phyloP scores from a whole-genome alignment of 2,888 invertebrate genomes.

The Meganola albula region DNA sequence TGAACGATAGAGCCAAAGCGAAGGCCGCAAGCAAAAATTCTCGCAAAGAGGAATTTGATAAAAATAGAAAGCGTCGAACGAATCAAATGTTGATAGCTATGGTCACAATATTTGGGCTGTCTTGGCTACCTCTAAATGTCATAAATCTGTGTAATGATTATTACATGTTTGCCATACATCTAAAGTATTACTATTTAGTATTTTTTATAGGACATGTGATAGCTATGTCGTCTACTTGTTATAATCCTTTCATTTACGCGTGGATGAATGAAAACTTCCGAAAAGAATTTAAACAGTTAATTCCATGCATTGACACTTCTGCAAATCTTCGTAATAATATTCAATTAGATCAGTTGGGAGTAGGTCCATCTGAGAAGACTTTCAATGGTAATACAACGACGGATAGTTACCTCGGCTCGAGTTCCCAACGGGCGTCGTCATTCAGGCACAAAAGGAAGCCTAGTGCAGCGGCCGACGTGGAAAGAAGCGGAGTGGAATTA shows the following conservation, averaged over 20 bases:
- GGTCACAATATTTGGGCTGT: constrained; percentile 97
- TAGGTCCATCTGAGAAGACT: constrained; percentile 80
- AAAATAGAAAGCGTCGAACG: constrained; percentile 92
- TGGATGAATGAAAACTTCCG: constrained; percentile 98
- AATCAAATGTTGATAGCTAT: constrained; percentile 98
- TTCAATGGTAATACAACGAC: constrained; percentile 87
- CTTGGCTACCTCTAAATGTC: constrained; percentile 95
- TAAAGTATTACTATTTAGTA: constrained; percentile 90
- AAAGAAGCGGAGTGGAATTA: constrained; percentile 71
- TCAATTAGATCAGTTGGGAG: constrained; percentile 71
- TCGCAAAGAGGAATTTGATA: constrained; percentile 92
- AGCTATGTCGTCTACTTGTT: constrained; percentile 97
- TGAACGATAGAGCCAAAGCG: constrained; percentile 88
- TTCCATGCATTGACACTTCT: constrained; percentile 80
- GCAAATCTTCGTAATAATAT: constrained; percentile 55
- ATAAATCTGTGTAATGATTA: constrained; percentile 93
- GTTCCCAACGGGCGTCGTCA: constrained; percentile 73
- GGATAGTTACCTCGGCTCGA: constrained; percentile 79
- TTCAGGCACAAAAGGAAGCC: constrained; percentile 75
- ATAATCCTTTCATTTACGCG: constrained; percentile 97
- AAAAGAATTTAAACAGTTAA: constrained; percentile 91
- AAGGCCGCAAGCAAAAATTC: constrained; percentile 91
- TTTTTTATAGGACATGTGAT: constrained; percentile 94
- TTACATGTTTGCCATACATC: constrained; percentile 83
- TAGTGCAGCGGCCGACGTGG: constrained; percentile 79